A percentile compares a stretch with the other conserved stretches of the same genome.
phyloP scores from a whole-genome alignment of 2,888 invertebrate species.

The Zhuqinia jingwanae region DNA sequence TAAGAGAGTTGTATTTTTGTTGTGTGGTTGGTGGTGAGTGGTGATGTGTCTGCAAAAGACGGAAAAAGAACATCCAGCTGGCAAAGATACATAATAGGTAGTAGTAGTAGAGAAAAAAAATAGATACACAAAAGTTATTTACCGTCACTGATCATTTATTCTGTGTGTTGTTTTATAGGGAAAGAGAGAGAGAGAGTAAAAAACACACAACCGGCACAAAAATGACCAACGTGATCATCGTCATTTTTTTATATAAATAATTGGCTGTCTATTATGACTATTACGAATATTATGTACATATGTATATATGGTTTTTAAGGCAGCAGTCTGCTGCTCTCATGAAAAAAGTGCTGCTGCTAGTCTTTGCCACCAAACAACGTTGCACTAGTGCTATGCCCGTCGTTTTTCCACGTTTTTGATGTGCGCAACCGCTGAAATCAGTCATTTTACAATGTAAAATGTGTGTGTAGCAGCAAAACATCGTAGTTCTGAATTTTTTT shows the following conservation, averaged over 20 bases:
- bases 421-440: too few species aligned
- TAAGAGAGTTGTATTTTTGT: conserved; percentile 28
- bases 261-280: conserved; percentile 64
- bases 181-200: conserved; percentile 35
- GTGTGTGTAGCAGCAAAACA: too few species aligned
- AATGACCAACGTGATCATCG: conserved; percentile 70
- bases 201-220: conserved; percentile 57
- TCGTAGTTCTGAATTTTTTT: too few species aligned
- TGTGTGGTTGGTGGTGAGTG: conserved; percentile 12
- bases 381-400: too few species aligned
- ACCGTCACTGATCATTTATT: conserved; percentile 22
- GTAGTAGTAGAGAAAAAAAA: not conserved
- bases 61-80: not conserved
- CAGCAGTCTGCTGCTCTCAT: conserved; percentile 18
- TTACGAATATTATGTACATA: conserved; percentile 39
- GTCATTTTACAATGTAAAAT: too few species aligned
- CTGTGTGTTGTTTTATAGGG: conserved; percentile 31
- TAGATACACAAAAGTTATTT: conserved; percentile 26
- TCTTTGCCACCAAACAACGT: too few species aligned
- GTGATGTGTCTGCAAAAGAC: not conserved
- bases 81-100: conserved; percentile 2
- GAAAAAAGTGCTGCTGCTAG: not conserved
- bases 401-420: too few species aligned
- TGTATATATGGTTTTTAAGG: too few species aligned
- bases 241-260: conserved; percentile 66